A percentile compares a stretch with the other conserved stretches of the same genome.
phyloP scores from a whole-genome alignment of 1,140 invertebrate species.

The Ectropis grisescens region DNA sequence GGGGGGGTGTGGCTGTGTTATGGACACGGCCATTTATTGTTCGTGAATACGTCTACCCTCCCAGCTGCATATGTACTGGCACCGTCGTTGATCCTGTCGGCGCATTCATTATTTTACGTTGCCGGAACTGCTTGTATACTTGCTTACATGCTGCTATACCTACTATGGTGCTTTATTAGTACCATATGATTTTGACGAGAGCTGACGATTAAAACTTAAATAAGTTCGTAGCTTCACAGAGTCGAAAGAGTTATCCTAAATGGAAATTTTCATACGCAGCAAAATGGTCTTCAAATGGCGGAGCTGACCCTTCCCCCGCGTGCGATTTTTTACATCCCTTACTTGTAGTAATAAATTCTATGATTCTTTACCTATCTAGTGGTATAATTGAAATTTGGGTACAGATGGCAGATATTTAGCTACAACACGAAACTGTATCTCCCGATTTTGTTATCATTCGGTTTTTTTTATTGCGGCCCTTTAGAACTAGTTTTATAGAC shows the following conservation, averaged over 20 bases:
- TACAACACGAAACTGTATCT: not conserved
- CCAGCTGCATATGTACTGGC: too few relatives aligned
- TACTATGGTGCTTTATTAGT: constrained; percentile 1
- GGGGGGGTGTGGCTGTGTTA: too few relatives aligned
- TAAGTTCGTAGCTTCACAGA: constrained; percentile 1
- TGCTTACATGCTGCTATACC: too few relatives aligned
- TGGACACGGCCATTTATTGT: too few relatives aligned
- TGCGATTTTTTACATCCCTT: too few relatives aligned
- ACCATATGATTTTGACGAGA: not conserved
- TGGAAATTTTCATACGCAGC: not conserved
- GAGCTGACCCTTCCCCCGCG: not conserved
- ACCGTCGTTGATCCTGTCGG: constrained; percentile 1
- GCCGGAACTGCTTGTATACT: not conserved
- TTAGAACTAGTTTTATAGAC: too few relatives aligned
- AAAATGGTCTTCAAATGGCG: not conserved
- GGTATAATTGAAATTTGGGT: not conserved
- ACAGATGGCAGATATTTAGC: constrained; percentile 1
- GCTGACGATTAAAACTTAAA: constrained; percentile 1
- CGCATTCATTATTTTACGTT: constrained; percentile 1
- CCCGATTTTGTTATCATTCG: too few relatives aligned
- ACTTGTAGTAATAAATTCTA: not conserved
- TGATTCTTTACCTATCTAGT: constrained; percentile 1
- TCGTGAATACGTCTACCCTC: too few relatives aligned
- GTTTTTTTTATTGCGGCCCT: too few relatives aligned
- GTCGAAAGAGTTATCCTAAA: not conserved